Percentiles rank a stretch among this genome's conserved stretches.
phyloP scores from a whole-genome alignment of 2,113 vertebrate genomes.

The Melanotaenia duboulayi region DNA sequence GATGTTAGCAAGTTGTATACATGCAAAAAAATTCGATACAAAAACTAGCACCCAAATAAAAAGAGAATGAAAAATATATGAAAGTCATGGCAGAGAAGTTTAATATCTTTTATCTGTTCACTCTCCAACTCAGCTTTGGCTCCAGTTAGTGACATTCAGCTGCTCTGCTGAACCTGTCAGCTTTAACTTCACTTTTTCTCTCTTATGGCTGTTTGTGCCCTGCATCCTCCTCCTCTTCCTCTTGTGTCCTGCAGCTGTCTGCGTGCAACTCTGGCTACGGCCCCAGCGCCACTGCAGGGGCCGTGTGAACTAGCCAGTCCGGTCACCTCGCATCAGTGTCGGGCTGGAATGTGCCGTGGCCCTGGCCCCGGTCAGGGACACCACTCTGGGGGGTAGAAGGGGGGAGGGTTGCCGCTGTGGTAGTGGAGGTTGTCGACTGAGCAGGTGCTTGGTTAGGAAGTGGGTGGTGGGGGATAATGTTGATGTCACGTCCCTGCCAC shows the following conservation, averaged over 20 bases:
- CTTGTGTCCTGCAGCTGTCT: constrained; percentile 60
- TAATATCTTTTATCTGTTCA: constrained; percentile 28
- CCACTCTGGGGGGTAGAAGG: constrained; percentile 64
- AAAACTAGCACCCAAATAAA: background rate
- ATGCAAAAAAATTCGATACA: background rate
- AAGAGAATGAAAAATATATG: background rate
- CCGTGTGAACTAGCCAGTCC: constrained; percentile 73
- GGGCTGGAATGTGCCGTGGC: constrained; percentile 76
- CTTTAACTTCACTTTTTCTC: constrained; percentile 65
- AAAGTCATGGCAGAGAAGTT: constrained; percentile 1
- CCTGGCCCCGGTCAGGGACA: constrained; percentile 59
- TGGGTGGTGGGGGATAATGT: constrained; percentile 44
- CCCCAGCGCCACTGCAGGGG: constrained; percentile 70
- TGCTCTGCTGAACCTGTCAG: constrained; percentile 68
- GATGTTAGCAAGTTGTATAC: too few relatives aligned
- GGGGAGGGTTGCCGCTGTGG: background rate
- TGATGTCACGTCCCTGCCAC: constrained; percentile 66
- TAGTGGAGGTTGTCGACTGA: constrained; percentile 40
- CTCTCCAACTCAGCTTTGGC: constrained; percentile 38
- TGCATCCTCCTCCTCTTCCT: constrained; percentile 46
- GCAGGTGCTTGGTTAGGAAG: constrained; percentile 69
- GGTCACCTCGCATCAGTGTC: constrained; percentile 84
- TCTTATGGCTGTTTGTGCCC: constrained; percentile 68
- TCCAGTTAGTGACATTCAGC: constrained; percentile 64
- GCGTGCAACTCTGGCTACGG: constrained; percentile 46